Conservation (phyloP, 2,888 invertebrate species). For the Julus scandinavius region DNA sequence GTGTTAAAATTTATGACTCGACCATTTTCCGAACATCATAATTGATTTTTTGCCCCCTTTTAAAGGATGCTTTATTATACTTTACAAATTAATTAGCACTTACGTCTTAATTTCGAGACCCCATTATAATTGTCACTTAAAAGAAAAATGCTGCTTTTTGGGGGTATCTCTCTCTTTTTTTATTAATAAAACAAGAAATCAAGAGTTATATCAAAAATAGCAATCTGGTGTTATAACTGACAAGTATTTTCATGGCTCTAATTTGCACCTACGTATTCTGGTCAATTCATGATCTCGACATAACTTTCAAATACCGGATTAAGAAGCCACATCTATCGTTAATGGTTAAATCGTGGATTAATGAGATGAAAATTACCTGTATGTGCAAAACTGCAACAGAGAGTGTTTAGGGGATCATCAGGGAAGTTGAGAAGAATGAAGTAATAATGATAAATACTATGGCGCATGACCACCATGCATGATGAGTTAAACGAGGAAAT, state of each 20-base stretch:
- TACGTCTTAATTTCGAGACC: neutral
- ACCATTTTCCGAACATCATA: neutral
- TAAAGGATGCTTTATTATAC: neutral
- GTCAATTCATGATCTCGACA: slow-evolving; percentile 8
- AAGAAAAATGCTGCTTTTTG: neutral
- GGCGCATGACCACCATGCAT: slow-evolving; percentile 40
- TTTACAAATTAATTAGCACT: slow-evolving; percentile 9
- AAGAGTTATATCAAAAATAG: neutral
- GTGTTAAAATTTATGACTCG: neutral
- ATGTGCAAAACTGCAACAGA: neutral
- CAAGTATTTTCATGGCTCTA: slow-evolving; percentile 5
- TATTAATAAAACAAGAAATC: neutral
- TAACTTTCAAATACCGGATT: neutral
- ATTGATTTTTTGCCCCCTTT: slow-evolving; percentile 8
- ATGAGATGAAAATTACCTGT: neutral
- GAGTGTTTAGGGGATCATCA: neutral
- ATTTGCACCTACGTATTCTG: neutral
- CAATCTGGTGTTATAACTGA: neutral
- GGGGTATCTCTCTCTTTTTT: neutral
- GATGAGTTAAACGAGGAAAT: slow-evolving; percentile 40
- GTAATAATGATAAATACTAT: slow-evolving; percentile 41
- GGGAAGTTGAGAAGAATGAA: slow-evolving; percentile 2
- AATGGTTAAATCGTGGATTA: neutral
- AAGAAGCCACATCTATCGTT: neutral
- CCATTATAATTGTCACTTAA: neutral